A percentile compares a stretch with the other conserved stretches of the same genome.
Conservation (phyloP, 2,113 vertebrate species). For the Protobothrops flavoviridis region DNA sequence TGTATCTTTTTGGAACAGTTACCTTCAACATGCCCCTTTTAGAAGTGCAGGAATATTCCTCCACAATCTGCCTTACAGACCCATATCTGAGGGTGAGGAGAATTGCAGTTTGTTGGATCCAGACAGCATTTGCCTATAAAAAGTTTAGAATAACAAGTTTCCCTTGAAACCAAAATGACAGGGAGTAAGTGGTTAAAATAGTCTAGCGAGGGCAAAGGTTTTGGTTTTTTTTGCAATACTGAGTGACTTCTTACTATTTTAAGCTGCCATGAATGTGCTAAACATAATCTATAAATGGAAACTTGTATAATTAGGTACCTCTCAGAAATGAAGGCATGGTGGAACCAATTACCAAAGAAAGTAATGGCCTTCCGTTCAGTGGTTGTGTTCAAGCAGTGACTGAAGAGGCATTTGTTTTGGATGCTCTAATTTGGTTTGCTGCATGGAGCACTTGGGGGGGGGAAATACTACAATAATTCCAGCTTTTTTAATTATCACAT, state of each 20-base stretch:
- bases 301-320: neutral
- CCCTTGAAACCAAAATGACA: neutral
- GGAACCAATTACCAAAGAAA: neutral
- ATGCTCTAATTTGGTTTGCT: neutral
- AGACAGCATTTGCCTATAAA: neutral
- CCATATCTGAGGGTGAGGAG: neutral
- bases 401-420: neutral
- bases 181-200: neutral
- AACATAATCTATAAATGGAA: neutral
- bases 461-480: neutral
- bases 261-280: neutral
- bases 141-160: neutral
- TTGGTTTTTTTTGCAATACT: neutral
- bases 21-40: neutral
- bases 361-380: neutral
- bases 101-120: neutral
- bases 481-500: neutral
- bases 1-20: neutral
- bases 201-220: neutral
- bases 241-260: neutral
- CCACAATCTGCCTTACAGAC: neutral
- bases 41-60: neutral
- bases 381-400: neutral
- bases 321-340: neutral
- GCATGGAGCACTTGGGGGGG: neutral